Evolutionary conservation across 2,888 invertebrate species (phyloP), one percentile per base, ranked within the genome.

Genomic region (Hirtodrosophila confusa): DNA sequence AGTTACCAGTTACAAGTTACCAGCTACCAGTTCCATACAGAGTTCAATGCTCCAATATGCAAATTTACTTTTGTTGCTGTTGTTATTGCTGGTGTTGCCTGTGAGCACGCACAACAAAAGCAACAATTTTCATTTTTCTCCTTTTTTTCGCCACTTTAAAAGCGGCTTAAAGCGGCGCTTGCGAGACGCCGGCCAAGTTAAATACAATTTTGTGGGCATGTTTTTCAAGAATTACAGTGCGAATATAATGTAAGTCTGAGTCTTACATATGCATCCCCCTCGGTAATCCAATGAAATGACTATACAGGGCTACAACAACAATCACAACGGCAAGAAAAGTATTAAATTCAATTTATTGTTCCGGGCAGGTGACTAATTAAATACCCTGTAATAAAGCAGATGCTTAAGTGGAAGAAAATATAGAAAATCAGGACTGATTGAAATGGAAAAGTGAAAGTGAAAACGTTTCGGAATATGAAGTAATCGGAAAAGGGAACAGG

Each of bases 1-100:
- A 53, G 69, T 56, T 60, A 24, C 50, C 50, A 23, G 24, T 3
- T 35, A 12, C 33, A 29, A 69, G 50, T 47, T 50, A 17, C 55
- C 47, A 64, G 45, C 41, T 51, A 40, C 40, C 24, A 60, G 53
- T 54, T 36, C 29, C 62, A 62, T 33, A 43, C 61, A 50, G 69
- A 69, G 84, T 85, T 85, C 88, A 85, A 88, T 86, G 84, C 80
- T 84, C 84, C 80, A 83, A 86, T 85, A 85, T 85, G 84, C 84
- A 85, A 85, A 85, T 85, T 68, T 71, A 71, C 74, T 71, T 74
- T 17, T 17, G 17, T 17, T 17, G 17, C 17, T 17, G 17, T 17
- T 17, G 17, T 17, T 17, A 2, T 17, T 17, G 17, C 2, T 69
- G 55, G 10, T 71, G 49, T 27, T 58, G 48, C 11, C 31, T 53